These are phyloP conservation scores for Pissodes strobi DNA, from an alignment of 1,140 invertebrate species.

Conservation along the genomic window DNA sequence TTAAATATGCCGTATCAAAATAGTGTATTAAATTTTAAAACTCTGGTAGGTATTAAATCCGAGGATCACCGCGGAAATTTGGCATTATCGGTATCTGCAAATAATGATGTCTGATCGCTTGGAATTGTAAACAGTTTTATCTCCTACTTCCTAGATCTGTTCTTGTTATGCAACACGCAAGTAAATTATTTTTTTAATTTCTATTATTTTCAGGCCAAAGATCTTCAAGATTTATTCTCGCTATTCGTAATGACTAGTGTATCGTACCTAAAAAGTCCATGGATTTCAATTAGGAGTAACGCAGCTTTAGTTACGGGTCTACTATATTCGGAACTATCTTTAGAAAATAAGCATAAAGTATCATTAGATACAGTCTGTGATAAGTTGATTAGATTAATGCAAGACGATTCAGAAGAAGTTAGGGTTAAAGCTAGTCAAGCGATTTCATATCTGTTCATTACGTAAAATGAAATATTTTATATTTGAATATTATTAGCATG, in stretches of 20 bases:
- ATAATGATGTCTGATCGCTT: too few relatives aligned
- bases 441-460: constrained; percentile 59
- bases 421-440: constrained; percentile 64
- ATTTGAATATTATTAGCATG: too few relatives aligned
- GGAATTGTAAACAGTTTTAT: too few relatives aligned
- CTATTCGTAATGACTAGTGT: constrained; percentile 72
- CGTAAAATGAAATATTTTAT: too few relatives aligned
- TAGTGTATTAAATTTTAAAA: too few relatives aligned
- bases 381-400: constrained; percentile 64
- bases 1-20: too few relatives aligned
- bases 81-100: too few relatives aligned
- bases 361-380: constrained; percentile 59
- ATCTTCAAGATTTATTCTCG: constrained; percentile 67
- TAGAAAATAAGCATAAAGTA: constrained; percentile 49
- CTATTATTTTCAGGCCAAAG: constrained; percentile 63
- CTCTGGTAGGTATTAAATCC: too few relatives aligned
- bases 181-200: too few relatives aligned
- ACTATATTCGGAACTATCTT: constrained; percentile 51
- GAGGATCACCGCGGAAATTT: too few relatives aligned
- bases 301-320: constrained; percentile 72
- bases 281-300: constrained; percentile 71
- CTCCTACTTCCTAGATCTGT: too few relatives aligned
- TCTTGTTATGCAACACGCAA: too few relatives aligned
- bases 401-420: constrained; percentile 63
- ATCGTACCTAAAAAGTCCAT: constrained; percentile 74